phyloP scores from a whole-genome alignment of 2,888 invertebrate genomes.

The Drosophila crucigera region DNA sequence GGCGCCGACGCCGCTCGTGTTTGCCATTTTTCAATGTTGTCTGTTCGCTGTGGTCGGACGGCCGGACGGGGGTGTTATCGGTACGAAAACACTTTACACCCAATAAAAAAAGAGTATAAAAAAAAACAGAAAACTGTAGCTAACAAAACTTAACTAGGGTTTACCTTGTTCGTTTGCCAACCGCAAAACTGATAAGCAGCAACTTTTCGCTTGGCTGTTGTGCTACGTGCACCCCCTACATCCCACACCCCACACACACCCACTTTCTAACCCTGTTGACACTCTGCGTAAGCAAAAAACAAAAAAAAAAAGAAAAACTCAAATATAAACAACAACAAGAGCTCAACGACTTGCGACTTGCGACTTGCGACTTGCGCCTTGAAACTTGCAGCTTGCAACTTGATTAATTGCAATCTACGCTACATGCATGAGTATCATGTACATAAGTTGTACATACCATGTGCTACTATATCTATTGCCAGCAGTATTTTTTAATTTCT shows the following conservation, averaged over 20 bases:
- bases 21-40: conserved; percentile 65
- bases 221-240: conserved; percentile 29
- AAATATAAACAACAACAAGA: conserved; percentile 22
- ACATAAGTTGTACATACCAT: conserved; percentile 1
- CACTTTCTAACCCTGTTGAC: conserved; percentile 36
- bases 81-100: conserved; percentile 71
- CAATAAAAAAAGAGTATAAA: conserved; percentile 59
- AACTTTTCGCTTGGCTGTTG: conserved; percentile 41
- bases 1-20: conserved; percentile 35
- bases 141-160: conserved; percentile 57
- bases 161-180: conserved; percentile 58
- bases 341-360: conserved; percentile 53
- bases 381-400: conserved; percentile 43
- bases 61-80: conserved; percentile 54
- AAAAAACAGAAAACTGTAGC: conserved; percentile 16
- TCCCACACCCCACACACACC: background rate
- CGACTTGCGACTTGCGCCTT: background rate
- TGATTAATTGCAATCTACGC: conserved; percentile 76
- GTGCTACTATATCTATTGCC: conserved; percentile 37
- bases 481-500: conserved; percentile 39
- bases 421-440: conserved; percentile 21
- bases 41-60: conserved; percentile 30
- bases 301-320: background rate
- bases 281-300: conserved; percentile 25
- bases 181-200: conserved; percentile 67